Evolutionary conservation across 2,888 invertebrate genomes (phyloP).

Genomic region (Polydrusus pterygomalis): DNA sequence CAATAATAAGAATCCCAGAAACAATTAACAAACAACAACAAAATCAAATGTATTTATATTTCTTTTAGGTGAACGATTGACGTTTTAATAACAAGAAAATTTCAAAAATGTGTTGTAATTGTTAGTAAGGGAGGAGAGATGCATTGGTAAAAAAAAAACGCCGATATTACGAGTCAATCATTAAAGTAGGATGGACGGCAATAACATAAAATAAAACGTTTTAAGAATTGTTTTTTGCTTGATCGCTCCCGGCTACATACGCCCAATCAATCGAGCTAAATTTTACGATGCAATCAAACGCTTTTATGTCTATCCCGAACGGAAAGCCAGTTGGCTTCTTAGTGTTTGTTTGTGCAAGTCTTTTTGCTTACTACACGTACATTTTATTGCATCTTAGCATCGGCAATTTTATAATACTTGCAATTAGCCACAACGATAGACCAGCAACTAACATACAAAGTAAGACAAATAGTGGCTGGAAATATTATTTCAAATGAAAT

Average conservation of each 20-base stretch:
- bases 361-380: slow-evolving; percentile 26
- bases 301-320: slow-evolving; percentile 34
- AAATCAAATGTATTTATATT: too few species aligned
- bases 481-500: too few species aligned
- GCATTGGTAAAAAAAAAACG: too few species aligned
- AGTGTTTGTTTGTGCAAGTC: slow-evolving; percentile 14
- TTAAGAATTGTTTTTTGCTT: slow-evolving; percentile 34
- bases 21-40: too few species aligned
- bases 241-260: slow-evolving; percentile 31
- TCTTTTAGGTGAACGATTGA: too few species aligned
- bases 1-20: too few species aligned
- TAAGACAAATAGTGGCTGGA: too few species aligned
- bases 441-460: too few species aligned
- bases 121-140: too few species aligned
- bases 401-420: slow-evolving; percentile 14
- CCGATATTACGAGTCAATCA: background rate
- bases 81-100: background rate
- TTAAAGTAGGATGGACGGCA: background rate
- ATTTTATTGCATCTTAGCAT: slow-evolving; percentile 30
- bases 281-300: slow-evolving; percentile 45
- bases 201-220: slow-evolving; percentile 37
- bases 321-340: slow-evolving; percentile 22
- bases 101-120: too few species aligned
- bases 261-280: slow-evolving; percentile 47
- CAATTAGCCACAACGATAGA: background rate